Base-by-base conservation (phyloP, 2,888 invertebrate genomes). In the Cephonodes hylas region DNA sequence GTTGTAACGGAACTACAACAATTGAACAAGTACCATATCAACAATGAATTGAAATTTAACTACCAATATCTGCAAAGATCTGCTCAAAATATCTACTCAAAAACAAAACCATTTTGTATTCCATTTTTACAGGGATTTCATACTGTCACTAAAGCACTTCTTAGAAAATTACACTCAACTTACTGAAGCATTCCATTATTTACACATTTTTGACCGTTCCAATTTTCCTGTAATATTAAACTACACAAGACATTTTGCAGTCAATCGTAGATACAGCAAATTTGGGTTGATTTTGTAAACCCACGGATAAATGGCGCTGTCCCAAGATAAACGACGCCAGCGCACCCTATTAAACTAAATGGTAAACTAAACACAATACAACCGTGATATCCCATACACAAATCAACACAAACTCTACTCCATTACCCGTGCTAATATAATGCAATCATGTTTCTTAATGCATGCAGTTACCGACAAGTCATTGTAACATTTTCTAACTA, bases 401-500 rank as follows among this genome's bases (percentile, higher is more conserved):
- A 48, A 10, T 15, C 27, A 27, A 59, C 13, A 53, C 27, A 56
- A 44, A 20, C 38, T 42, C 56, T 59, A 56, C 59, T 31, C 42
- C 46, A 53, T 8, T 53, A 42, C 53, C 53, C 31, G 53, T 53
- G 53, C 53, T 31, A 20, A 27, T 22, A 22, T 34, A 38, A 46
- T 59, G 45, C 31, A 59, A 45, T n/a, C 8, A 7, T 53, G 4
- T 25, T 0, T 25, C 27, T 42, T 27, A 27, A 15, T 53, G 13
- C 60, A 53, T 60, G 60, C 60, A 38, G 60, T 60, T 53, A 60
- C 8, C 23, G 6, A 44, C 42, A n/a, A 13, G 2, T 18, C 23
- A 25, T 38, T 18, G 44, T 44, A 42, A 23, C 10, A 3, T 13
- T 13, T 27, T 15, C 8, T 13, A 27, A 27, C n/a, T 48, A n/a